A percentile compares a stretch with the other conserved stretches of the same genome.
These are phyloP conservation scores for Boulengeromyrus knoepffleri DNA, from an alignment of 2,113 vertebrate species.

Conservation along the genomic window DNA sequence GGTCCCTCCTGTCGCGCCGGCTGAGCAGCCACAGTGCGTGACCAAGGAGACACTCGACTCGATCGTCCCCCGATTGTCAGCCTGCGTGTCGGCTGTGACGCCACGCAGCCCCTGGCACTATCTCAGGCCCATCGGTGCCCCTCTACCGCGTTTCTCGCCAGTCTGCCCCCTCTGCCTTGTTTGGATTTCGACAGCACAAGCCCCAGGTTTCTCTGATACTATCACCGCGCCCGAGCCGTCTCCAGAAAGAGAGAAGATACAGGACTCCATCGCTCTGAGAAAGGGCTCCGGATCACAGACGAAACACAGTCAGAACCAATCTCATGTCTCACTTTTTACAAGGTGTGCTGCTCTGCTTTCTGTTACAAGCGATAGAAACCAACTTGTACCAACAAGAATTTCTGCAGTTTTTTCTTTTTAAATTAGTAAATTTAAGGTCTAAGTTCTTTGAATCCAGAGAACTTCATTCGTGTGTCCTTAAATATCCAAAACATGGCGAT, in stretches of 20 bases:
- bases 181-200: conserved; percentile 23
- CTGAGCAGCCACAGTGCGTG: background rate
- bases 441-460: background rate
- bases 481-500: background rate
- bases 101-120: conserved; percentile 23
- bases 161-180: conserved; percentile 34
- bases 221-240: conserved; percentile 29
- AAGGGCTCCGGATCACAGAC: background rate
- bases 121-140: conserved; percentile 29
- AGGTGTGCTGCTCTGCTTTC: background rate
- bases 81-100: conserved; percentile 49
- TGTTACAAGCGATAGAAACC: background rate
- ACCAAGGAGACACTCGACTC: conserved; percentile 44
- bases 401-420: background rate
- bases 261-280: background rate
- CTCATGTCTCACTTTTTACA: background rate
- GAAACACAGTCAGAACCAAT: background rate
- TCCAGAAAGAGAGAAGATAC: conserved; percentile 22
- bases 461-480: background rate
- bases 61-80: conserved; percentile 53
- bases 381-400: background rate
- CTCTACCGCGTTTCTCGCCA: background rate
- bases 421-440: background rate
- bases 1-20: background rate
- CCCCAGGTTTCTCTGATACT: conserved; percentile 27